A percentile compares a stretch with the other conserved stretches of the same genome.
Conservation (phyloP, 2,113 vertebrate species). For the Peromyscus californicus region DNA sequence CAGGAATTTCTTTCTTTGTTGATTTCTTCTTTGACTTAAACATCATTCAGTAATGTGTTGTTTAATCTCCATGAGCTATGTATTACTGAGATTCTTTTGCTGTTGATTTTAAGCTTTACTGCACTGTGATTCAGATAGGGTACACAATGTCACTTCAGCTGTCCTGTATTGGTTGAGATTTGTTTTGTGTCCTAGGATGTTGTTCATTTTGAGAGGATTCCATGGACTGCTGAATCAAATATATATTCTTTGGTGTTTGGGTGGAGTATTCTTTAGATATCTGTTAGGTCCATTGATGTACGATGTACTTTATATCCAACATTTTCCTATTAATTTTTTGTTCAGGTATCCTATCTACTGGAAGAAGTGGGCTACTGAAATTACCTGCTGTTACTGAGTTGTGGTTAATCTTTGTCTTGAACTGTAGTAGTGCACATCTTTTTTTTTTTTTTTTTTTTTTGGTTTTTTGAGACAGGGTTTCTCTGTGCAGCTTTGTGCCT, state of each 20-base stretch:
- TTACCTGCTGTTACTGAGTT: not conserved
- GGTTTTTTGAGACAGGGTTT: no score
- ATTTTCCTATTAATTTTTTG: not conserved
- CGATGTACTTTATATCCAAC: not conserved
- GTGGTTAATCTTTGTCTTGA: not conserved
- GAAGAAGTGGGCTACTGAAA: not conserved
- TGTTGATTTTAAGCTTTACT: not conserved
- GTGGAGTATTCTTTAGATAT: not conserved
- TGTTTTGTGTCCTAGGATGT: not conserved
- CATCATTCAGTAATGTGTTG: not conserved
- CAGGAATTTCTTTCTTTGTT: not conserved
- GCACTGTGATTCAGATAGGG: not conserved
- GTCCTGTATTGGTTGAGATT: not conserved
- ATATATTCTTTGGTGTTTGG: not conserved
- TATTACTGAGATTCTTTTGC: not conserved
- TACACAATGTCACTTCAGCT: not conserved
- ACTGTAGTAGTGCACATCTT: no score
- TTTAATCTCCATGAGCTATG: not conserved
- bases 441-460: no score
- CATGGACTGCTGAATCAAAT: not conserved
- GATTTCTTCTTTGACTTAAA: not conserved
- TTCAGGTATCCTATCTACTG: not conserved
- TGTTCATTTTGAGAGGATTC: not conserved
- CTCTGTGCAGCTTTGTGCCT: no score
- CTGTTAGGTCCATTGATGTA: not conserved